Conservation (phyloP, 2,113 vertebrate genomes). For the Microtus richardsoni region DNA sequence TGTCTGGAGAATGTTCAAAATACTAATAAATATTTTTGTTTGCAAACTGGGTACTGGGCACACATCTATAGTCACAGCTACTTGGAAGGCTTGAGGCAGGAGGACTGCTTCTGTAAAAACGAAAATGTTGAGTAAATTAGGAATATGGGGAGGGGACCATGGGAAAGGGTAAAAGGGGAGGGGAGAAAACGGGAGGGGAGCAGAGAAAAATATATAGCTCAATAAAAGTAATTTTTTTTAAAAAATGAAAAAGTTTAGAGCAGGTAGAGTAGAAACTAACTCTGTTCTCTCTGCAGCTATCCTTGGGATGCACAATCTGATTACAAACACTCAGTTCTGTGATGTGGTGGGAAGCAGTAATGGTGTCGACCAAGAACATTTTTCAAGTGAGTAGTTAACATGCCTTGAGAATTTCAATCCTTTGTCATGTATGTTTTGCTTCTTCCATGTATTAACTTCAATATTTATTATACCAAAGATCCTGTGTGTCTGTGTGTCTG, state of each 20-base stretch:
- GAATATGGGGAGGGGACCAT: too few relatives aligned
- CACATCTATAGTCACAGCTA: not conserved
- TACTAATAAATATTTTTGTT: not conserved
- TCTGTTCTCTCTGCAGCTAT: conserved; percentile 90
- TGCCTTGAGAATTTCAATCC: not conserved
- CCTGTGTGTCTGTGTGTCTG: not conserved
- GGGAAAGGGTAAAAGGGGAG: too few relatives aligned
- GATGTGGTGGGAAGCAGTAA: conserved; percentile 88
- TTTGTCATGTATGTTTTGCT: conserved; percentile 42
- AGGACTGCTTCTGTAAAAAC: not conserved
- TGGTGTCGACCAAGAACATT: conserved; percentile 88
- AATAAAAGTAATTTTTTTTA: too few relatives aligned
- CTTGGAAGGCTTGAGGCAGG: not conserved
- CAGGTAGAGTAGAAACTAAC: not conserved
- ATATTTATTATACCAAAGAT: not conserved
- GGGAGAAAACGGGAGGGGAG: too few relatives aligned
- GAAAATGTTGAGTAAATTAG: too few relatives aligned
- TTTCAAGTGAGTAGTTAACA: conserved; percentile 86
- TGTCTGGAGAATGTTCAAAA: conserved; percentile 33
- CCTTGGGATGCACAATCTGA: conserved; percentile 96
- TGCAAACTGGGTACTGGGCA: not conserved
- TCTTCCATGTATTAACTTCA: not conserved
- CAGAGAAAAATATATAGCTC: too few relatives aligned
- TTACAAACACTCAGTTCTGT: conserved; percentile 92
- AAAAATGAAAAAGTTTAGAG: not conserved